A percentile compares a stretch with the other conserved stretches of the same genome.
These are phyloP conservation scores for Euborellia annulipes DNA, from an alignment of 1,140 invertebrate genomes.

Conservation along the genomic window DNA sequence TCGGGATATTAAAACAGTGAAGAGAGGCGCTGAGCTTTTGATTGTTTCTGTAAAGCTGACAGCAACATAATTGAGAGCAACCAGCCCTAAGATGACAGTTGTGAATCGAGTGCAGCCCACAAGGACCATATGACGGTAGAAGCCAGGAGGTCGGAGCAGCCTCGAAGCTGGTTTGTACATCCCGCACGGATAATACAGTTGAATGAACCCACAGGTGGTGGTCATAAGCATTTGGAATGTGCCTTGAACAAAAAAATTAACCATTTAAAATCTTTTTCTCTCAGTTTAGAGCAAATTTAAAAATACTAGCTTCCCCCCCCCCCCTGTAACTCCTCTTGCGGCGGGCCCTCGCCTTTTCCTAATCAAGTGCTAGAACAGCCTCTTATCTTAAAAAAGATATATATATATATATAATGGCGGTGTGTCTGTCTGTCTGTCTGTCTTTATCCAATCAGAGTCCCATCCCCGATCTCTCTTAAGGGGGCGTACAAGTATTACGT, in stretches of 20 bases:
- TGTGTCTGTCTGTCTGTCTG: too few species aligned
- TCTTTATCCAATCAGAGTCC: too few species aligned
- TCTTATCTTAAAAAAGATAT: too few species aligned
- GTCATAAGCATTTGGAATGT: slow-evolving; percentile 66
- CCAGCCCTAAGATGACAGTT: slow-evolving; percentile 56
- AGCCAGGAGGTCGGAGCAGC: slow-evolving; percentile 47
- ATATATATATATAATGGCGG: too few species aligned
- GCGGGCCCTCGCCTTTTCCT: too few species aligned
- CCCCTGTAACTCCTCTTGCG: too few species aligned
- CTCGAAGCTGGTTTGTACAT: slow-evolving; percentile 45
- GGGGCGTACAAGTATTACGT: too few species aligned
- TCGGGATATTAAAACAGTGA: slow-evolving; percentile 64
- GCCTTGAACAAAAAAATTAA: slow-evolving; percentile 30
- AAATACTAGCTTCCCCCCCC: too few species aligned
- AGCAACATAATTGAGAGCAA: slow-evolving; percentile 68
- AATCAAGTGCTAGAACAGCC: too few species aligned
- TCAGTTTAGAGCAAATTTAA: too few species aligned
- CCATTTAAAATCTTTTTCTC: too few species aligned
- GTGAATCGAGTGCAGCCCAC: slow-evolving; percentile 62
- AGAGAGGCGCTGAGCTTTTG: slow-evolving; percentile 70
- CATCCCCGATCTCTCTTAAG: too few species aligned
- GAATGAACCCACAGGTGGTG: slow-evolving; percentile 55
- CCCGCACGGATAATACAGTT: slow-evolving; percentile 60
- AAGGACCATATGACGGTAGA: slow-evolving; percentile 59
- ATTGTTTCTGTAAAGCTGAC: slow-evolving; percentile 79